These are phyloP conservation scores for Rhinoraja longicauda DNA, from an alignment of 2,797 vertebrate genomes.

Conservation along the genomic window DNA sequence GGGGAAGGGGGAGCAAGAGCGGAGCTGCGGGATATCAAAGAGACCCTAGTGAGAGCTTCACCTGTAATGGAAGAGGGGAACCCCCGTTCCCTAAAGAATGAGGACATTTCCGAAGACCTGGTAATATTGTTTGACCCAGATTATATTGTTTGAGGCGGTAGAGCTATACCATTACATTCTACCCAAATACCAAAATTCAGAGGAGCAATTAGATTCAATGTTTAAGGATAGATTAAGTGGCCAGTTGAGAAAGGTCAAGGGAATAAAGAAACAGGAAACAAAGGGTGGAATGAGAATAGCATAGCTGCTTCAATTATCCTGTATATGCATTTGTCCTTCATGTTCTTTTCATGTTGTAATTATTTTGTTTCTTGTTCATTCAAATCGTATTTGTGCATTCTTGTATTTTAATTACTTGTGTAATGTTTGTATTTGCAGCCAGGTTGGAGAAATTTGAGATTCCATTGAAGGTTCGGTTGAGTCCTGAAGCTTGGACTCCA, in stretches of 20 bases:
- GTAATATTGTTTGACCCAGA: too few species aligned
- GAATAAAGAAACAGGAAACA: background rate
- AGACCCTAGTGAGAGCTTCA: too few species aligned
- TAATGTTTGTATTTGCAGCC: conserved; percentile 53
- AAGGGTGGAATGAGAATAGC: background rate
- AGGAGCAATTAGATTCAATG: background rate
- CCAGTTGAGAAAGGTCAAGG: background rate
- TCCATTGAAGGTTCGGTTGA: conserved; percentile 80
- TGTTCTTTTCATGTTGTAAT: background rate
- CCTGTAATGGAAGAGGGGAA: too few species aligned
- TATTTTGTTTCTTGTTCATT: background rate
- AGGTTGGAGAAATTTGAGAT: conserved; percentile 88
- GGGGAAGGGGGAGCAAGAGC: too few species aligned
- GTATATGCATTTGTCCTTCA: too few species aligned
- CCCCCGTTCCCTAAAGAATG: too few species aligned
- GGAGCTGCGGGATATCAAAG: too few species aligned
- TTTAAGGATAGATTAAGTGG: background rate
- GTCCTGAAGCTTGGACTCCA: conserved; percentile 85
- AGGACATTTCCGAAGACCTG: too few species aligned
- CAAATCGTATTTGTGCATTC: background rate
- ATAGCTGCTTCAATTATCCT: too few species aligned
- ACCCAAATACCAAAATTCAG: too few species aligned
- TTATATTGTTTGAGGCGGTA: too few species aligned
- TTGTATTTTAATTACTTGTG: background rate
- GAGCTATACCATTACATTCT: too few species aligned